Evolutionary conservation across 2,888 invertebrate genomes (phyloP), one percentile per base, ranked within the genome.

Genomic region (Stratiomys singularior): DNA sequence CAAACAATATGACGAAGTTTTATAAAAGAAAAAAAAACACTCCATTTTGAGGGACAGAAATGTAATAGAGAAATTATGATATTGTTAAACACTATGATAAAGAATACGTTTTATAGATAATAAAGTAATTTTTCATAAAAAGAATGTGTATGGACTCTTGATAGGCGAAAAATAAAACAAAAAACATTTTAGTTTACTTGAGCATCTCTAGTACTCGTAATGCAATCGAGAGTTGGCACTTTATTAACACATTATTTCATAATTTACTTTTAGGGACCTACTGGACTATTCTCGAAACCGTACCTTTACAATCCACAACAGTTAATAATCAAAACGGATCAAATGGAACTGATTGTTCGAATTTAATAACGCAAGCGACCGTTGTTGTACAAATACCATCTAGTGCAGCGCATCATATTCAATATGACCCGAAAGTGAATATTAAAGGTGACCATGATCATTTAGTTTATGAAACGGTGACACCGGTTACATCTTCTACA

Each of bases 251-350:
- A 37, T 37, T 9, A 37, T 37, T 37, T 37, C 37, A 37, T 52
- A 52, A 66, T 77, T 25, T 77, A 44, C 21, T 76, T 78, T 76
- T 78, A 80, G 86, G 86, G 5, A 37, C 58, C 63, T 86, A 87
- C 78, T 86, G 86, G 86, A 87, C 86, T 13, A 86, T 86, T 52
- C 77, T 86, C 77, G 86, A 86, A 78, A 85, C 87, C 0, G 86
- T 86, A 77, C 86, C 86, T 2, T 13, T 77, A n/a, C 9, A 81
- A 25, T 67, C 76, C 74, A 79, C 80, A 13, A 78, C 71, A 4
- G 15, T 7, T 21, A 15, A 11, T 1, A 30, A 66, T 18, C 46
- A 47, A 21, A 52, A 15, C 5, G 21, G 56, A n/a, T 21, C 1
- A 21, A 52, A 30, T 52, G 13, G 37, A 21, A 3, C 67, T 18